Percentiles rank a stretch among this genome's conserved stretches.
Evolutionary conservation across 2,797 vertebrate species (phyloP).

Genomic region (Phyllotis vaccarum): DNA sequence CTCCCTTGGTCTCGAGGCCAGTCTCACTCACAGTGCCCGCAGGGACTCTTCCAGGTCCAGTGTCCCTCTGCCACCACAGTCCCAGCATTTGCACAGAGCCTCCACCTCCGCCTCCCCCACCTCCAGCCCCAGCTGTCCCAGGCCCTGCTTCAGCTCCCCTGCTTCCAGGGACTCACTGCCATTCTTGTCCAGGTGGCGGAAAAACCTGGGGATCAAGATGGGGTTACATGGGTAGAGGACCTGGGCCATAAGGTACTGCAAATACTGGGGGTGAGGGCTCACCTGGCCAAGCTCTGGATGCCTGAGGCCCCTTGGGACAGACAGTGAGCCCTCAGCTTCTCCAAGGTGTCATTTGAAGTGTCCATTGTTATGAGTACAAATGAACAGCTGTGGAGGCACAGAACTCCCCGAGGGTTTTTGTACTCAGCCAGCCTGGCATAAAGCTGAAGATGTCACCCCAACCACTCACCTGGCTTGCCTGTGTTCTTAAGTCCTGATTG

Average conservation of each 20-base stretch:
- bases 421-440: rapidly evolving
- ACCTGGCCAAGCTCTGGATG: slow-evolving; percentile 88
- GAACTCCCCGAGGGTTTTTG: not conserved
- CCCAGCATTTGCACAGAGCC: slow-evolving; percentile 85
- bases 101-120: slow-evolving; percentile 79
- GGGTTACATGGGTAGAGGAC: rapidly evolving
- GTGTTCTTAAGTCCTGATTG: not conserved
- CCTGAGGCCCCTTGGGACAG: slow-evolving; percentile 85
- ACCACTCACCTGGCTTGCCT: not conserved
- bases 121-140: slow-evolving; percentile 84
- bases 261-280: not conserved
- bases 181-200: slow-evolving; percentile 88
- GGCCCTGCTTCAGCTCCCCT: slow-evolving; percentile 86
- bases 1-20: rapidly evolving
- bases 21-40: slow-evolving; percentile 86
- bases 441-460: not conserved
- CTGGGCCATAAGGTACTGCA: rapidly evolving
- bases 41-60: slow-evolving; percentile 90
- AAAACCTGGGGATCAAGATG: slow-evolving; percentile 73
- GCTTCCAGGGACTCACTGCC: slow-evolving; percentile 84
- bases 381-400: not conserved
- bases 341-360: slow-evolving; percentile 60
- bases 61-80: slow-evolving; percentile 86
- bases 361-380: slow-evolving; percentile 49
- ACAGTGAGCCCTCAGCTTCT: slow-evolving; percentile 85